Conservation (phyloP, 2,797 vertebrate species). For the Caiman crocodilus region DNA sequence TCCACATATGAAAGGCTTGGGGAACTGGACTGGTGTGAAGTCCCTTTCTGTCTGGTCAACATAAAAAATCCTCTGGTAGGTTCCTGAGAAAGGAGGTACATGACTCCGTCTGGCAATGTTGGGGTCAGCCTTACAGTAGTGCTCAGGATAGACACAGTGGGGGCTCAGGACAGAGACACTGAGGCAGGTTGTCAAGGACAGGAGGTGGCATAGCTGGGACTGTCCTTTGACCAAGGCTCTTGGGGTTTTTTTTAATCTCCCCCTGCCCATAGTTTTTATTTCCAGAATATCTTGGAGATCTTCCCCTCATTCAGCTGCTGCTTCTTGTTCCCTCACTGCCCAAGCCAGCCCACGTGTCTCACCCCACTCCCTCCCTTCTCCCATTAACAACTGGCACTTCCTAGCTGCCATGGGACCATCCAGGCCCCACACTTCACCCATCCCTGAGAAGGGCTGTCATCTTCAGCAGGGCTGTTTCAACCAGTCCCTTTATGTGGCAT, state of each 20-base stretch:
- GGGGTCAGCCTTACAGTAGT: constrained; percentile 9
- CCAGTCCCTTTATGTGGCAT: too few species aligned
- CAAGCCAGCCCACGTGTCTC: neutral
- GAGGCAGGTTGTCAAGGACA: neutral
- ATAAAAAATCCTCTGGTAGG: neutral
- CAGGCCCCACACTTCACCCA: too few species aligned
- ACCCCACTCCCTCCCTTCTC: neutral
- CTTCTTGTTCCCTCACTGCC: neutral
- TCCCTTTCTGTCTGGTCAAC: neutral
- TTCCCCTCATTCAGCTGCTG: neutral
- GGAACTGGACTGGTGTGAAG: neutral
- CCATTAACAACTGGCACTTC: too few species aligned
- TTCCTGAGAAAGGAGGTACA: neutral
- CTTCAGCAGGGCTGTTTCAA: too few species aligned
- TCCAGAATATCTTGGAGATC: neutral
- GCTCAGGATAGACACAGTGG: constrained; percentile 3
- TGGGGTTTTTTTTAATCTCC: neutral
- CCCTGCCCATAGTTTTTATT: neutral
- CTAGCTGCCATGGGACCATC: too few species aligned
- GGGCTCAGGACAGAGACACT: constrained; percentile 12
- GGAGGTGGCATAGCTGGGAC: neutral
- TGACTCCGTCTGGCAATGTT: neutral
- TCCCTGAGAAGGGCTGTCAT: too few species aligned
- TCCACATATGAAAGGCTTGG: neutral
- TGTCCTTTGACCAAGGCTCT: neutral